Base-by-base conservation (phyloP, 2,113 vertebrate genomes). In the Melospiza melodia region DNA sequence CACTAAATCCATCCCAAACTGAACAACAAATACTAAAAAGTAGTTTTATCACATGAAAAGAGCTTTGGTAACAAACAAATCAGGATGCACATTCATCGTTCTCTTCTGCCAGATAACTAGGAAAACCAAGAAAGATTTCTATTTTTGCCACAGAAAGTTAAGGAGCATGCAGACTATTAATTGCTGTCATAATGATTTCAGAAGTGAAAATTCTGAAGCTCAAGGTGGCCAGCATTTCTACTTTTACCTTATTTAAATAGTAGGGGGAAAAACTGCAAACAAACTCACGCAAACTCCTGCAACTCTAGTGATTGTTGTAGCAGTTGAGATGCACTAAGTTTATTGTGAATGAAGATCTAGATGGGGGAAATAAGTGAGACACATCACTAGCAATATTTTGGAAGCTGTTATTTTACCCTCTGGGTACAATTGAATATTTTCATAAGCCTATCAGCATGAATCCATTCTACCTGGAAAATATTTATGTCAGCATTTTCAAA, bases 401-500 rank as follows among this genome's bases (percentile, higher is more conserved):
- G 57, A 84, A 80, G 59, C 37, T 35, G 23, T 58, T 86, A 66
- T 68, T 94, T 88, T 59, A 83, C 35, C 79, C 15, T 76, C 39
- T 84, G 55, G 20, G 68, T 89, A 35, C 68, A 73, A 91, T 14
- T 75, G 55, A 90, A 1, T 86, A 74, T 72, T 86, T 87, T 80
- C 59, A 77, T 68, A 80, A 83, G 55, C 19, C 69, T 83, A 79
- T 73, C 27, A 95, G 62, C 33, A 2, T 63, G 46, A 91, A 80
- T 82, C 63, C 43, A 24, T 92, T 84, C 68, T 90, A 93, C 87
- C 52, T 94, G 72, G 33, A 92, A 94, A 93, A 90, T 57, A 92
- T 33, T 82, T 92, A 69, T 71, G 68, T 74, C 73, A 81, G 65
- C 83, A 74, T 86, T 94, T 97, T 87, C 54, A 89, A 91, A 84